These are phyloP conservation scores for Elysia chlorotica DNA, from an alignment of 1,140 invertebrate genomes.

Conservation along the genomic window DNA sequence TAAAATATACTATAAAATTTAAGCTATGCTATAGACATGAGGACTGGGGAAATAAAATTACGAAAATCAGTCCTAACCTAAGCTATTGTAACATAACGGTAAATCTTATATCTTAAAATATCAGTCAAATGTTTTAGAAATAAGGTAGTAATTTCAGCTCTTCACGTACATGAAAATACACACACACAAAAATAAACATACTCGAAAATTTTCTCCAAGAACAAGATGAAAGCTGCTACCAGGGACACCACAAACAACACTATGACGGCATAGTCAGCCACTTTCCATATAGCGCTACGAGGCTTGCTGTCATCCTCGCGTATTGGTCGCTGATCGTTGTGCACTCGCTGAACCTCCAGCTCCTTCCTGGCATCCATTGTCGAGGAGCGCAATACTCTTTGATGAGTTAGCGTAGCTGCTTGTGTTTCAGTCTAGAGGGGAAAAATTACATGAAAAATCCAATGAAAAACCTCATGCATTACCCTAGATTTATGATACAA, in stretches of 20 bases:
- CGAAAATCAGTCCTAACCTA: no score
- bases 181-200: no score
- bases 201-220: conserved; percentile 18
- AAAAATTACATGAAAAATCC: neutral
- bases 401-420: neutral
- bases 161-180: no score
- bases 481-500: neutral
- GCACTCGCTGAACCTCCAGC: conserved; percentile 21
- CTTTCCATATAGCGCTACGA: conserved; percentile 13
- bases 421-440: neutral
- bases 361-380: neutral
- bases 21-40: no score
- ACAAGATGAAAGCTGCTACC: conserved; percentile 14
- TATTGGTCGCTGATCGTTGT: conserved; percentile 13
- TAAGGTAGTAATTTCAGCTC: no score
- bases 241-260: conserved; percentile 20
- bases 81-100: no score
- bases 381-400: neutral
- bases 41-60: no score
- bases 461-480: neutral
- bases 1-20: no score
- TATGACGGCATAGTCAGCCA: conserved; percentile 20
- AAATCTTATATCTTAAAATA: no score
- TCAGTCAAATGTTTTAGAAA: no score
- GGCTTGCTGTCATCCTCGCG: conserved; percentile 14